Evolutionary conservation across 2,113 vertebrate genomes (phyloP).

Genomic region (Poeciliopsis turrubarensis): DNA sequence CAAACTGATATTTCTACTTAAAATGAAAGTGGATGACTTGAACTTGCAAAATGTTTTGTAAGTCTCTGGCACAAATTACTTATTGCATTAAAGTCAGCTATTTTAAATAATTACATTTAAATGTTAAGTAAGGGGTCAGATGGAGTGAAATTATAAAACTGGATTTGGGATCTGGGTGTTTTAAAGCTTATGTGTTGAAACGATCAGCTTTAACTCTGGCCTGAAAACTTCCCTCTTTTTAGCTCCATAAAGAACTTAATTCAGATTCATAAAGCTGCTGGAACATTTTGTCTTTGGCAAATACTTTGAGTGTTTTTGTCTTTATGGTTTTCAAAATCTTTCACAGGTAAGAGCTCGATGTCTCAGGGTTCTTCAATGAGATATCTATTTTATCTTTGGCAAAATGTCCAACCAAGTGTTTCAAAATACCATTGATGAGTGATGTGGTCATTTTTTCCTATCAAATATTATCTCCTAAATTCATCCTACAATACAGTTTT

Average conservation of each 20-base stretch:
- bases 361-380: background rate
- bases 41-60: too few relatives aligned
- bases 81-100: background rate
- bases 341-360: background rate
- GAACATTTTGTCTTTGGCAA: background rate
- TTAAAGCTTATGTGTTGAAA: too few relatives aligned
- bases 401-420: background rate
- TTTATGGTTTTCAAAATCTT: background rate
- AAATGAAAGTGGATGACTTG: too few relatives aligned
- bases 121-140: too few relatives aligned
- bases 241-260: background rate
- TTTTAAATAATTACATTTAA: too few relatives aligned
- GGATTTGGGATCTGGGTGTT: too few relatives aligned
- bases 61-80: background rate
- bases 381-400: background rate
- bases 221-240: background rate
- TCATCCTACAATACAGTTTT: background rate
- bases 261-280: background rate
- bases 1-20: too few relatives aligned
- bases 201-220: background rate
- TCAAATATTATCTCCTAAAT: background rate
- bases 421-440: background rate
- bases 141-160: too few relatives aligned
- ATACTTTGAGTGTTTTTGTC: background rate
- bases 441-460: background rate